These are phyloP conservation scores for Chrysolina oricalcia DNA, from an alignment of 2,888 invertebrate genomes.

Conservation along the genomic window DNA sequence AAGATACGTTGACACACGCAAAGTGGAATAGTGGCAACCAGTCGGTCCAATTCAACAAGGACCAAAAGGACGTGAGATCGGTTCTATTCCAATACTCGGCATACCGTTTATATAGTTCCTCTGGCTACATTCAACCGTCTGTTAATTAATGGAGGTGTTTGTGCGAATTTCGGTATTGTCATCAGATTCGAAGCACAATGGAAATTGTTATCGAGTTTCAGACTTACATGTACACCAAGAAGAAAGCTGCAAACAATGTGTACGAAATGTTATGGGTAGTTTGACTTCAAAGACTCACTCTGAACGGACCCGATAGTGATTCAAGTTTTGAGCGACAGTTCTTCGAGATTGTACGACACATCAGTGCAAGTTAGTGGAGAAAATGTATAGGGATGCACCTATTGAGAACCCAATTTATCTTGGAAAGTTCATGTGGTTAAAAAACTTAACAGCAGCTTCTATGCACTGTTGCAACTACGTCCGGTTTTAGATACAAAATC, in stretches of 20 bases:
- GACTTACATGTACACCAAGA: constrained; percentile 17
- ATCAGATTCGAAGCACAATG: constrained; percentile 27
- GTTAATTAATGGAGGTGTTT: constrained; percentile 41
- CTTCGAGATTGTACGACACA: too few relatives aligned
- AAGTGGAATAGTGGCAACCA: not conserved
- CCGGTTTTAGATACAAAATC: too few relatives aligned
- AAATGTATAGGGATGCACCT: too few relatives aligned
- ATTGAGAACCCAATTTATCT: too few relatives aligned
- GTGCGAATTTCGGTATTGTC: constrained; percentile 32
- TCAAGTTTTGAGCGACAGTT: too few relatives aligned
- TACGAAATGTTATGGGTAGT: constrained; percentile 2
- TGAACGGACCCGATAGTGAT: not conserved
- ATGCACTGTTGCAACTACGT: too few relatives aligned
- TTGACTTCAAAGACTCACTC: not conserved
- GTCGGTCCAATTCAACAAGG: constrained; percentile 24
- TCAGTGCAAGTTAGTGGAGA: too few relatives aligned
- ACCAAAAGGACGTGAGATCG: constrained; percentile 37
- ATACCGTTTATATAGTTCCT: constrained; percentile 35
- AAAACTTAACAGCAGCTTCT: too few relatives aligned
- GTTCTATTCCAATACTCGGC: constrained; percentile 43
- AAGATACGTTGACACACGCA: not conserved
- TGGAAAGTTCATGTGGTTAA: too few relatives aligned
- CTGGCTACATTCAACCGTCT: constrained; percentile 19
- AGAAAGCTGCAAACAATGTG: constrained; percentile 7
- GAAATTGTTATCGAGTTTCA: constrained; percentile 15